phyloP scores from a whole-genome alignment of 2,888 invertebrate genomes.

The Caenorhabditis plicata region DNA sequence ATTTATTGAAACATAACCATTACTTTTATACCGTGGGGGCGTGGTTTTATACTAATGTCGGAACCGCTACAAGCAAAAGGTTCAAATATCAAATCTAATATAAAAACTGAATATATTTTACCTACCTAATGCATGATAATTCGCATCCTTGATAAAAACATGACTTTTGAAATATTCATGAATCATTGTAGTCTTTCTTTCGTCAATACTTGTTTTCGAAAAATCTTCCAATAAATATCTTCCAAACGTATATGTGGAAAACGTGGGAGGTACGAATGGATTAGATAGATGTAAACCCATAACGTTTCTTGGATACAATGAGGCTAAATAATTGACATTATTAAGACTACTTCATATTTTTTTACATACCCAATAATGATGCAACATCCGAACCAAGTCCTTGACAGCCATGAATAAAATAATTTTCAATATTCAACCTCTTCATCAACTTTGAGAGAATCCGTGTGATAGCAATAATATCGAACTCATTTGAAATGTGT shows the following conservation, averaged over 20 bases:
- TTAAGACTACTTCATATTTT: too few relatives aligned
- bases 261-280: constrained; percentile 36
- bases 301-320: constrained; percentile 25
- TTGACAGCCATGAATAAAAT: constrained; percentile 47
- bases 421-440: constrained; percentile 31
- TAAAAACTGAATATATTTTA: neutral
- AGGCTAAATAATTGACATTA: too few relatives aligned
- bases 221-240: too few relatives aligned
- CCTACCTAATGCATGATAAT: constrained; percentile 15
- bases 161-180: constrained; percentile 15
- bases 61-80: too few relatives aligned
- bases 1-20: too few relatives aligned
- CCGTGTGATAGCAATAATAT: constrained; percentile 31
- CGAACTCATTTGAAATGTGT: too few relatives aligned
- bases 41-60: too few relatives aligned
- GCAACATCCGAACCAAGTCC: constrained; percentile 45
- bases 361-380: too few relatives aligned
- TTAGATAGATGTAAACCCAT: constrained; percentile 45
- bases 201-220: too few relatives aligned
- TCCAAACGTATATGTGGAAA: constrained; percentile 16
- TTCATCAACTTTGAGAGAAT: constrained; percentile 43
- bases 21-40: too few relatives aligned
- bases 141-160: constrained; percentile 15
- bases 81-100: too few relatives aligned
- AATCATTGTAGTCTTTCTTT: too few relatives aligned